Conservation (phyloP, 1,140 invertebrate genomes). For the Sarcophaga peregrina region DNA sequence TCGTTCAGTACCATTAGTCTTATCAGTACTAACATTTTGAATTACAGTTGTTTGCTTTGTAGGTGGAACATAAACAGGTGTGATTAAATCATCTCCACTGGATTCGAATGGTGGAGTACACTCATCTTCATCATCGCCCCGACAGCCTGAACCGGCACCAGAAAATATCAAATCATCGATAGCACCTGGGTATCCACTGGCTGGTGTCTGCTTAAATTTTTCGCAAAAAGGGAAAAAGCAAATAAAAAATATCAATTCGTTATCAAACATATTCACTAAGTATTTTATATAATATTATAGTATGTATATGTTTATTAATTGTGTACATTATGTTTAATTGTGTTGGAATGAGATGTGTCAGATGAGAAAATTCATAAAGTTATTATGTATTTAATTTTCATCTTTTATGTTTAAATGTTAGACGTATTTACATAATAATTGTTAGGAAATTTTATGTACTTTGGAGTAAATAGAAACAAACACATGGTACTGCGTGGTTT, state of each 20-base stretch:
- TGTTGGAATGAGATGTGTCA: too few relatives aligned
- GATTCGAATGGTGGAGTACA: constrained; percentile 85
- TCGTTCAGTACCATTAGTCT: constrained; percentile 66
- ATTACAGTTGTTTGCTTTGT: constrained; percentile 76
- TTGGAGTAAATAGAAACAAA: too few relatives aligned
- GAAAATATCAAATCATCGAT: constrained; percentile 89
- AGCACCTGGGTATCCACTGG: constrained; percentile 81
- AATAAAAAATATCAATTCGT: neutral
- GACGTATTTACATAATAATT: too few relatives aligned
- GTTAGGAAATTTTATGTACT: too few relatives aligned
- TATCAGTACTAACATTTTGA: constrained; percentile 55
- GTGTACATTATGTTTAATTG: too few relatives aligned
- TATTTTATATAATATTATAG: too few relatives aligned
- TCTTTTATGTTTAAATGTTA: too few relatives aligned
- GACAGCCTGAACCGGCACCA: constrained; percentile 87
- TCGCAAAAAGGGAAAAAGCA: neutral
- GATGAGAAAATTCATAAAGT: too few relatives aligned
- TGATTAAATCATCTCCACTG: constrained; percentile 89
- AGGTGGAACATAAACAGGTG: constrained; percentile 88
- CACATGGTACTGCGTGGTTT: too few relatives aligned
- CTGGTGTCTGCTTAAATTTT: constrained; percentile 75
- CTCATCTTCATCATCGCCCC: constrained; percentile 87
- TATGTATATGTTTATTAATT: too few relatives aligned
- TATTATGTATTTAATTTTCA: too few relatives aligned
- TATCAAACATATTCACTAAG: too few relatives aligned